phyloP scores from a whole-genome alignment of 2,888 invertebrate species.

The Pyrgus malvae region DNA sequence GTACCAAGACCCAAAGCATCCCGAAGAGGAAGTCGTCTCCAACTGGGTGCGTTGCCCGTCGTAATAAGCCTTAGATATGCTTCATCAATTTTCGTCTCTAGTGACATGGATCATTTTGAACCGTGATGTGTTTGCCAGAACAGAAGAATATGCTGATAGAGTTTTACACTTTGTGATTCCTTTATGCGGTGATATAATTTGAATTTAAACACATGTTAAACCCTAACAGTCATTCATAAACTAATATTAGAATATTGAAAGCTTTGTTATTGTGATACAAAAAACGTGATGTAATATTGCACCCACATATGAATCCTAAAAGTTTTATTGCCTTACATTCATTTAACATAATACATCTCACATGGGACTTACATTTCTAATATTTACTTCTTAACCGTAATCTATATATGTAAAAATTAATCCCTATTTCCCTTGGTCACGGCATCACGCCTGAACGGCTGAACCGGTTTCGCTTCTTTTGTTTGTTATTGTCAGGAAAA shows the following conservation, averaged over 20 bases:
- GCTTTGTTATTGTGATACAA: slow-evolving; percentile 62
- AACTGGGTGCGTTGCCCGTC: slow-evolving; percentile 80
- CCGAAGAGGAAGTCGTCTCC: slow-evolving; percentile 81
- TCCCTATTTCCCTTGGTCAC: too few relatives aligned
- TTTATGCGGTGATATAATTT: slow-evolving; percentile 22
- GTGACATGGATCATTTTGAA: slow-evolving; percentile 12
- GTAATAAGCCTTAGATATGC: slow-evolving; percentile 11
- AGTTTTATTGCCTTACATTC: neutral
- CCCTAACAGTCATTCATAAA: slow-evolving; percentile 31
- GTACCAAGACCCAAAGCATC: slow-evolving; percentile 77
- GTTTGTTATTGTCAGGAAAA: too few relatives aligned
- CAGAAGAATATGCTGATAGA: slow-evolving; percentile 12
- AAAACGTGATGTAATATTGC: slow-evolving; percentile 71
- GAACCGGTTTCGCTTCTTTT: too few relatives aligned
- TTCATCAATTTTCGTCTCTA: neutral
- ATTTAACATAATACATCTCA: too few relatives aligned
- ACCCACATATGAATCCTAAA: slow-evolving; percentile 6
- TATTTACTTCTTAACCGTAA: too few relatives aligned
- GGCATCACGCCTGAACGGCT: too few relatives aligned
- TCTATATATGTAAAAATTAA: too few relatives aligned
- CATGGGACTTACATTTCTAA: too few relatives aligned
- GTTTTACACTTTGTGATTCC: slow-evolving; percentile 4
- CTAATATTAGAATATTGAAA: slow-evolving; percentile 68
- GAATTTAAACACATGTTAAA: slow-evolving; percentile 16
- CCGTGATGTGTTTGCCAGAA: slow-evolving; percentile 14